Base-by-base conservation (phyloP, 2,888 invertebrate species). In the Catocala fraxini region DNA sequence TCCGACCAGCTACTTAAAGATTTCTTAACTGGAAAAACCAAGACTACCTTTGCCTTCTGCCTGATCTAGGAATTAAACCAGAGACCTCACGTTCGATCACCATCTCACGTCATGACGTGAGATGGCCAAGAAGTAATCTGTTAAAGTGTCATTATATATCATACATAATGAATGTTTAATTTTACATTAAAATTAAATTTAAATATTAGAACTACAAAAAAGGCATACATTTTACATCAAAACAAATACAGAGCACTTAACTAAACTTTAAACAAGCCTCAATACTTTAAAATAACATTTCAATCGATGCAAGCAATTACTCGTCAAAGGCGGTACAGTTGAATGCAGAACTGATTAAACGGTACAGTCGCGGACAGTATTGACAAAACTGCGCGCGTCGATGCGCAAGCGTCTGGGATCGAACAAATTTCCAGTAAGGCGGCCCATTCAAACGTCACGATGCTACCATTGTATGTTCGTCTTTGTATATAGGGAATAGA, bases 301-400 rank as follows among this genome's bases (percentile, higher is more conserved):
- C 91, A 92, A 91, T 91, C 88, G 87, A 69, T 82, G 84, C 90
- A 92, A 93, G 87, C 92, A 93, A 94, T 94, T 93, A 93, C 92
- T 93, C 93, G 90, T 92, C 89, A 92, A 85, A 83, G 91, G 91
- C 91, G 92, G 91, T 93, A 92, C 92, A 89, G 85, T 80, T 93
- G 93, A 93, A 94, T 94, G 87, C 89, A 81, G 71, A 80, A 80
- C 87, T 90, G 92, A 92, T 92, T 92, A 91, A 91, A 91, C 89
- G 89, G 90, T 91, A 89, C 86, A 81, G 76, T 75, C 77, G 80
- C 79, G 79, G 93, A 91, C 92, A 91, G 89, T 87, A 87, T 89
- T 93, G 93, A 94, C 93, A 93, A 94, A 94, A 92, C 85, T 90
- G 78, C 63, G 75, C 68, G 72, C 72, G 77, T 76, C 76, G 76